Conservation (phyloP, 2,888 invertebrate genomes). For the Cremastinae sp. region DNA sequence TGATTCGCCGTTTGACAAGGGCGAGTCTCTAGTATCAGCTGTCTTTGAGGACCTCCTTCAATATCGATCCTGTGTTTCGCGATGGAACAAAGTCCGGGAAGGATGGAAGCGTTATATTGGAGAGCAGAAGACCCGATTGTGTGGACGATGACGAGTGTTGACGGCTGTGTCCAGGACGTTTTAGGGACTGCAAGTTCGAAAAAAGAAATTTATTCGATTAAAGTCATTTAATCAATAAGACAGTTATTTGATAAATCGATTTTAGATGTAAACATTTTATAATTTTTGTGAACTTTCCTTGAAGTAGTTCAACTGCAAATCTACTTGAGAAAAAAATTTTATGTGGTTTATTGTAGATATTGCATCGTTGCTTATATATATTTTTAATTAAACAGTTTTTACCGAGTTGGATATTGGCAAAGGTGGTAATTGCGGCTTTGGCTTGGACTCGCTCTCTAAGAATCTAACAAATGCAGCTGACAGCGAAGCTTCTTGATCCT, state of each 20-base stretch:
- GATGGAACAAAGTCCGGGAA: slow-evolving; percentile 83
- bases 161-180: slow-evolving; percentile 76
- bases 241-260: too few relatives aligned
- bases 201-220: not conserved
- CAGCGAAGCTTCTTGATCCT: slow-evolving; percentile 82
- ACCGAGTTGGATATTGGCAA: slow-evolving; percentile 79
- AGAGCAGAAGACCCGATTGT: slow-evolving; percentile 81
- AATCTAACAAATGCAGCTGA: slow-evolving; percentile 90
- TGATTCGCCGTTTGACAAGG: slow-evolving; percentile 2
- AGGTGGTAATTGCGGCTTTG: slow-evolving; percentile 83
- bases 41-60: slow-evolving; percentile 85
- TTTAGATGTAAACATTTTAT: too few relatives aligned
- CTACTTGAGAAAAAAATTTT: too few relatives aligned
- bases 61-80: slow-evolving; percentile 84
- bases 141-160: slow-evolving; percentile 78
- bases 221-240: not conserved
- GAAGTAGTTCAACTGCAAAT: too few relatives aligned
- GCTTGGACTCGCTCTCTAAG: slow-evolving; percentile 91
- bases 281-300: too few relatives aligned
- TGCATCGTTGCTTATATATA: not conserved
- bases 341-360: too few relatives aligned
- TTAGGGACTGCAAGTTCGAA: slow-evolving; percentile 69
- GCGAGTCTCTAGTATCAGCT: slow-evolving; percentile 78
- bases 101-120: slow-evolving; percentile 82
- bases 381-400: slow-evolving; percentile 45